Conservation (phyloP, 2,113 vertebrate genomes). For the Sebastes fasciatus region DNA sequence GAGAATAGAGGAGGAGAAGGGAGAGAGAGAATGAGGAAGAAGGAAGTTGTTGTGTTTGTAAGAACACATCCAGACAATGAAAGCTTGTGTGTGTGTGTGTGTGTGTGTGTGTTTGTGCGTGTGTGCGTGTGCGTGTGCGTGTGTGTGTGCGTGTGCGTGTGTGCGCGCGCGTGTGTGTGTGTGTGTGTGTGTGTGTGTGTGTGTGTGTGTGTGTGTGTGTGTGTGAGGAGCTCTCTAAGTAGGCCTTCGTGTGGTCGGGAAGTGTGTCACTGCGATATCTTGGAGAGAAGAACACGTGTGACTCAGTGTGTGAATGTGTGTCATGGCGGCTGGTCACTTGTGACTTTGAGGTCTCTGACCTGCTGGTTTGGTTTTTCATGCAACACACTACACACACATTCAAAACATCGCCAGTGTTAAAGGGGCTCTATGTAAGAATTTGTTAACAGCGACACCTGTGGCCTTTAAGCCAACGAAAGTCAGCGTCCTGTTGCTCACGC, state of each 20-base stretch:
- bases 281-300: not conserved
- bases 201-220: not conserved
- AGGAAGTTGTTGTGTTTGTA: not conserved
- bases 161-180: not conserved
- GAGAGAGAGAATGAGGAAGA: not conserved
- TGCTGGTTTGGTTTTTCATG: too few species aligned
- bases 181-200: not conserved
- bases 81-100: not conserved
- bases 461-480: too few species aligned
- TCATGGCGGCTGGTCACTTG: too few species aligned
- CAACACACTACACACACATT: too few species aligned
- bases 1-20: not conserved
- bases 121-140: not conserved
- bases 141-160: not conserved
- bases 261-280: constrained; percentile 18
- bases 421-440: too few species aligned
- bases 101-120: not conserved
- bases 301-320: not conserved
- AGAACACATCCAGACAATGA: not conserved
- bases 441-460: too few species aligned
- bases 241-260: not conserved
- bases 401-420: too few species aligned
- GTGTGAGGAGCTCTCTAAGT: not conserved
- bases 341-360: too few species aligned
- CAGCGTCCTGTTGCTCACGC: too few species aligned